Evolutionary conservation across 2,113 vertebrate species (phyloP).

Genomic region (Sakesphorus luctuosus): DNA sequence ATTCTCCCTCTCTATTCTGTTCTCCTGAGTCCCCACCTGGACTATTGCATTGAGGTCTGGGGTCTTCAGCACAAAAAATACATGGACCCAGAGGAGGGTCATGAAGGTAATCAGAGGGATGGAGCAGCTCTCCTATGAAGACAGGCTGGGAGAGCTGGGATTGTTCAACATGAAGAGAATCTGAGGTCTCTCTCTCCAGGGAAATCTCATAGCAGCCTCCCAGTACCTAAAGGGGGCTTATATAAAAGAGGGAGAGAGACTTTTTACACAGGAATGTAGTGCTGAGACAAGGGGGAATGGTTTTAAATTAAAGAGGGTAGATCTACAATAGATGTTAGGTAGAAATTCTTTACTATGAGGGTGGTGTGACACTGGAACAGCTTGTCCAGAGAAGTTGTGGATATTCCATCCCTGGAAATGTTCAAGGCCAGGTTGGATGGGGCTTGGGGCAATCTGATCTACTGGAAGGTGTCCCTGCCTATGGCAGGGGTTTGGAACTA

Average conservation of each 20-base stretch:
- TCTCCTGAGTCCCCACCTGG: neutral
- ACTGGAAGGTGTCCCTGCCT: neutral
- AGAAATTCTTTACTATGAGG: neutral
- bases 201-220: neutral
- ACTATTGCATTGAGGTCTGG: neutral
- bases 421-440: neutral
- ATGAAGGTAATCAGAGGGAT: neutral
- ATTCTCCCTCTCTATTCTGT: neutral
- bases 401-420: neutral
- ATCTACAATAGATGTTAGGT: neutral
- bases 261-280: neutral
- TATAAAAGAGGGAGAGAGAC: neutral
- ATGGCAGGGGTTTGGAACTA: neutral
- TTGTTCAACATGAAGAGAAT: neutral
- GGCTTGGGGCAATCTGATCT: neutral
- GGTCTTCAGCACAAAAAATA: neutral
- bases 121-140: neutral
- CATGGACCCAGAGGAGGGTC: neutral
- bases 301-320: neutral
- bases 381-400: neutral
- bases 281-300: fast-evolving
- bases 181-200: neutral
- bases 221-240: neutral
- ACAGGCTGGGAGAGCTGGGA: neutral
- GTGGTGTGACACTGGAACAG: neutral